Conservation (phyloP, 2,888 invertebrate species). For the Lucinisca nassula region DNA sequence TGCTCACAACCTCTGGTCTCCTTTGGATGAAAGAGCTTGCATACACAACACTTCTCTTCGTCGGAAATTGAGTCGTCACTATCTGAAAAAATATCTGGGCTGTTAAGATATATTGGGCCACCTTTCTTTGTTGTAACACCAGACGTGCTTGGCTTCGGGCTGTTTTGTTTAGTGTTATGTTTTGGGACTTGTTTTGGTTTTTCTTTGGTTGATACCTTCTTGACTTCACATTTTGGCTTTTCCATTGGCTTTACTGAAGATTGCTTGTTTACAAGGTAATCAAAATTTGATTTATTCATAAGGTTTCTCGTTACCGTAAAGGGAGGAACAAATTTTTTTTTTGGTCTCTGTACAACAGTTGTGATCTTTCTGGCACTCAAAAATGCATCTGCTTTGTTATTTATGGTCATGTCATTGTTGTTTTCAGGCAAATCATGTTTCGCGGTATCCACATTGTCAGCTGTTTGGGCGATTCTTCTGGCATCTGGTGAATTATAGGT, state of each 20-base stretch:
- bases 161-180: background rate
- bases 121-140: background rate
- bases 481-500: no score
- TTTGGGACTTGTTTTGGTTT: background rate
- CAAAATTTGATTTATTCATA: slow-evolving; percentile 19
- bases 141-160: background rate
- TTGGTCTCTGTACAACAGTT: slow-evolving; percentile 24
- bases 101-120: background rate
- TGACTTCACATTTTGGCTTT: no score
- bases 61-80: background rate
- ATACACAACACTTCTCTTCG: slow-evolving; percentile 32
- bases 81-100: background rate
- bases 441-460: no score
- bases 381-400: background rate
- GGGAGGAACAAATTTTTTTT: slow-evolving; percentile 32
- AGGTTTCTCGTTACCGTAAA: slow-evolving; percentile 30
- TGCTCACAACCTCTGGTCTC: background rate
- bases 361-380: slow-evolving; percentile 11
- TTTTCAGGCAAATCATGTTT: no score
- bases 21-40: slow-evolving; percentile 1
- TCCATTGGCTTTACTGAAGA: background rate
- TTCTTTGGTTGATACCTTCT: no score
- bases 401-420: no score
- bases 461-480: no score
- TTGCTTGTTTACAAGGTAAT: background rate